phyloP scores from a whole-genome alignment of 2,888 invertebrate species.

The Drosophila meridionalis region DNA sequence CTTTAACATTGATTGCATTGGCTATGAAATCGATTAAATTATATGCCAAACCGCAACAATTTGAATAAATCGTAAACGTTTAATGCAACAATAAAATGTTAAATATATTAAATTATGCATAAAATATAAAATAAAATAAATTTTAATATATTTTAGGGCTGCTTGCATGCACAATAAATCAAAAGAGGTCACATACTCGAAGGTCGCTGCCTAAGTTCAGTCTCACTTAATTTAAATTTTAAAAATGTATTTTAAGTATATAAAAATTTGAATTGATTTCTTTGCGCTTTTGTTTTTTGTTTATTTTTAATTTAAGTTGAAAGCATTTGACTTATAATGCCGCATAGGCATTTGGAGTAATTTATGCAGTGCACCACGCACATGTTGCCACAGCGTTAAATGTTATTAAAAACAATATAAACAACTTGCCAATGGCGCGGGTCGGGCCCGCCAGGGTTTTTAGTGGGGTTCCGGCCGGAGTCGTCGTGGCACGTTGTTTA shows the following conservation, averaged over 20 bases:
- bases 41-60: neutral
- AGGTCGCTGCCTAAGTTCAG: too few relatives aligned
- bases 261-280: neutral
- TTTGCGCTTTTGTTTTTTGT: neutral
- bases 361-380: slow-evolving; percentile 68
- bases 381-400: slow-evolving; percentile 68
- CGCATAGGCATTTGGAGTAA: slow-evolving; percentile 57
- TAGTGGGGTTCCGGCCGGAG: neutral
- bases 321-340: slow-evolving; percentile 51
- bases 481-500: slow-evolving; percentile 56
- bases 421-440: slow-evolving; percentile 58
- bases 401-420: slow-evolving; percentile 80
- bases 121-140: too few relatives aligned
- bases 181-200: too few relatives aligned
- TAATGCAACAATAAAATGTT: too few relatives aligned
- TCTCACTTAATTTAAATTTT: neutral
- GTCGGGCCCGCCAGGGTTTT: neutral
- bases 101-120: too few relatives aligned
- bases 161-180: too few relatives aligned
- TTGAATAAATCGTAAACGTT: too few relatives aligned
- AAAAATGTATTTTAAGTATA: neutral
- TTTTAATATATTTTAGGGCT: too few relatives aligned
- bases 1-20: neutral
- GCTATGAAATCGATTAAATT: neutral
- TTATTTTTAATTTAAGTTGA: slow-evolving; percentile 36